Conservation (phyloP, 2,888 invertebrate species). For the Tiliacea citrago region DNA sequence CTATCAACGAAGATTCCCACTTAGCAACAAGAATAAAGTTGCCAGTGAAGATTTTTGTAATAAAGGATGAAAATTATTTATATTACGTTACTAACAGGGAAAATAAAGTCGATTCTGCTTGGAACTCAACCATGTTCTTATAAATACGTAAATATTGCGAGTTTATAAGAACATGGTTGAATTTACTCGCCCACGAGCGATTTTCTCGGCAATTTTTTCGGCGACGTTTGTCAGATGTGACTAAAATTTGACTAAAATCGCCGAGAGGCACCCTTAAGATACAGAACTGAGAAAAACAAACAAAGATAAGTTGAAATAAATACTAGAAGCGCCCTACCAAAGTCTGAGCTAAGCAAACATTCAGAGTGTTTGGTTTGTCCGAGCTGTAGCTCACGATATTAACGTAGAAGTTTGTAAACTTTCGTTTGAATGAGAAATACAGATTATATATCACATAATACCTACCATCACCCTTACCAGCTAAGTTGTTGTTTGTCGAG, state of each 20-base stretch:
- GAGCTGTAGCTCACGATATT: neutral
- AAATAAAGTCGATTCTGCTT: neutral
- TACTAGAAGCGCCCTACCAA: constrained; percentile 7
- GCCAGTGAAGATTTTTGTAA: neutral
- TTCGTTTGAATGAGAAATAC: constrained; percentile 3
- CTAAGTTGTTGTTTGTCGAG: neutral
- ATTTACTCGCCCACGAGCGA: too few relatives aligned
- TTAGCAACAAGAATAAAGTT: constrained; percentile 6
- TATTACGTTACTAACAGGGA: too few relatives aligned
- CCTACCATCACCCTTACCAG: neutral
- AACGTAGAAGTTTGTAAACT: neutral
- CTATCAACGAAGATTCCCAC: constrained; percentile 3
- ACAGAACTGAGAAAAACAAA: constrained; percentile 4
- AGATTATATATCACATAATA: neutral
- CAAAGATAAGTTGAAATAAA: constrained; percentile 19
- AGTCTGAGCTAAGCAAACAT: constrained; percentile 19
- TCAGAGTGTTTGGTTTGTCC: constrained; percentile 2
- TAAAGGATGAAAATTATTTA: neutral
- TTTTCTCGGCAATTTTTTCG: too few relatives aligned
- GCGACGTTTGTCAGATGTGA: too few relatives aligned
- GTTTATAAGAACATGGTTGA: too few relatives aligned
- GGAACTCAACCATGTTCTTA: neutral
- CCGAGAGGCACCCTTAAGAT: constrained; percentile 6
- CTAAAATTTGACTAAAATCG: too few relatives aligned
- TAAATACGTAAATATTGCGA: too few relatives aligned